Evolutionary conservation across 2,113 vertebrate species (phyloP).

Genomic region (Anser brachyrhynchus): DNA sequence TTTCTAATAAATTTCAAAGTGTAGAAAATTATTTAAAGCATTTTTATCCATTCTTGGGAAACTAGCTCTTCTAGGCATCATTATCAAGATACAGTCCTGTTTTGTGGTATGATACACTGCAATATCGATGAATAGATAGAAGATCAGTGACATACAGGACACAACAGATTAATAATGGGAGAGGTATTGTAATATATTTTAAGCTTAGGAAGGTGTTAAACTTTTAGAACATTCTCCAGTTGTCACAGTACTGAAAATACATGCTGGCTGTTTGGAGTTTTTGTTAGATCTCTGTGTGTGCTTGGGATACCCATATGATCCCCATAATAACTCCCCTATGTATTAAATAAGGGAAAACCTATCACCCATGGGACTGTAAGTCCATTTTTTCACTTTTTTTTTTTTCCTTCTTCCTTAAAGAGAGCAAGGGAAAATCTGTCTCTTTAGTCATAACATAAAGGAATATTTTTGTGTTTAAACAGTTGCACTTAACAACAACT

Average conservation of each 20-base stretch:
- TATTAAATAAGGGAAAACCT: neutral
- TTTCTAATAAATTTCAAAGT: neutral
- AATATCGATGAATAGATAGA: neutral
- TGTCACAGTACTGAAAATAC: neutral
- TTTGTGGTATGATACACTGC: neutral
- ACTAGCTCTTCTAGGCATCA: neutral
- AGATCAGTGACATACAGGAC: neutral
- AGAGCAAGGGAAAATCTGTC: neutral
- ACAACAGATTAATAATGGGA: neutral
- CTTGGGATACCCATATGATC: neutral
- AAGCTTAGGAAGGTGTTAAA: neutral
- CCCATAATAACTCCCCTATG: neutral
- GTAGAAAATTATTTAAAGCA: neutral
- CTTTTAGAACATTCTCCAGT: neutral
- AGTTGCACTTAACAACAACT: neutral
- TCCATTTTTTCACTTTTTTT: neutral
- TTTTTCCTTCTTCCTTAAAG: neutral
- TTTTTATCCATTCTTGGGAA: neutral
- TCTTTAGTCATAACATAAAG: neutral
- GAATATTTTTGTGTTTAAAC: neutral
- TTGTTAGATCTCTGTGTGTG: neutral
- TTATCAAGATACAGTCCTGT: neutral
- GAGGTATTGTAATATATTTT: neutral
- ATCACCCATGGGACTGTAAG: neutral
- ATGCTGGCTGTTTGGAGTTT: neutral